These are phyloP conservation scores for Sitta carolinensis DNA, from an alignment of 2,797 vertebrate species.

Conservation along the genomic window DNA sequence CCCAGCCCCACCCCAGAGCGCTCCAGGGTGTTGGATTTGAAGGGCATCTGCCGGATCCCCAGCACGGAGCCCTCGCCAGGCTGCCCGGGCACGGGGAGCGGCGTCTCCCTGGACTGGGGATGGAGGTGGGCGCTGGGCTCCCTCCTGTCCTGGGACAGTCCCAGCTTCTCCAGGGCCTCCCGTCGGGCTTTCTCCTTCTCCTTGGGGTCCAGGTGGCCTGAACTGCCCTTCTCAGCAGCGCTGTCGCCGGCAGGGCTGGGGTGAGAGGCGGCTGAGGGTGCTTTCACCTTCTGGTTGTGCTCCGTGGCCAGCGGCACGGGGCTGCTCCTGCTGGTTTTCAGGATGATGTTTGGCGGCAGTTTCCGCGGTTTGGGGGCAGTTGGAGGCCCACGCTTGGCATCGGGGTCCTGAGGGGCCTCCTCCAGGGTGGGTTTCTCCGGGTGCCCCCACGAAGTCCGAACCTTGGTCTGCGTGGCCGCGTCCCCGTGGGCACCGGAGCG, in stretches of 20 bases:
- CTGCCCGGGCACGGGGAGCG: fast-evolving
- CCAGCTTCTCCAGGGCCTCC: slow-evolving; percentile 89
- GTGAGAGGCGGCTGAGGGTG: slow-evolving; percentile 18
- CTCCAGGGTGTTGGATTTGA: slow-evolving; percentile 79
- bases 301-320: fast-evolving
- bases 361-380: slow-evolving; percentile 84
- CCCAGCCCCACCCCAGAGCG: slow-evolving; percentile 76
- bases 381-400: slow-evolving; percentile 71
- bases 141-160: slow-evolving; percentile 78
- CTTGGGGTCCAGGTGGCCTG: slow-evolving; percentile 27
- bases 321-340: slow-evolving; percentile 70
- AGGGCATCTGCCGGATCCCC: slow-evolving; percentile 43
- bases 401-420: neutral
- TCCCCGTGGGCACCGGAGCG: neutral
- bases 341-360: slow-evolving; percentile 76
- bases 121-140: slow-evolving; percentile 15
- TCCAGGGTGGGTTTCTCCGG: neutral
- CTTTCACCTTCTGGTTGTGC: neutral
- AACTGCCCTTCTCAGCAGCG: neutral
- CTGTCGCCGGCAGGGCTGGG: neutral
- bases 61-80: neutral
- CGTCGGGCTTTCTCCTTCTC: slow-evolving; percentile 77
- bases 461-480: neutral
- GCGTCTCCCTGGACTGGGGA: neutral
- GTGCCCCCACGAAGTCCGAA: neutral